Evolutionary conservation across 1,140 invertebrate species (phyloP).

Genomic region (Popillia japonica): DNA sequence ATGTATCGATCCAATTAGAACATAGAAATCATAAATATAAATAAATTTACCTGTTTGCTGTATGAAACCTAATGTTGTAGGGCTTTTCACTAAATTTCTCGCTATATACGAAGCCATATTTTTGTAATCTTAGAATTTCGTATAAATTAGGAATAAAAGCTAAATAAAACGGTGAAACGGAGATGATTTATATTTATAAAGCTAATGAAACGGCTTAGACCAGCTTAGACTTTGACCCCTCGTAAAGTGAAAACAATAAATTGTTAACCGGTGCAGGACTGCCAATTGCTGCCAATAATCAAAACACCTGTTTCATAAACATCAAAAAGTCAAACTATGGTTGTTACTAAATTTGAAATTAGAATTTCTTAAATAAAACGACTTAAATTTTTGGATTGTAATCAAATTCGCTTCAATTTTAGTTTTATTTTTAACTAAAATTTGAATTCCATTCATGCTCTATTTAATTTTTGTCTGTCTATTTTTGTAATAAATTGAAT

Average conservation of each 20-base stretch:
- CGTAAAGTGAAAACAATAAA: constrained; percentile 7
- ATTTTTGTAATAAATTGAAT: too few species aligned
- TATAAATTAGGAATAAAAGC: neutral
- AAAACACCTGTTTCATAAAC: neutral
- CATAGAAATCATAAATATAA: constrained; percentile 3
- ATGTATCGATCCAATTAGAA: constrained; percentile 17
- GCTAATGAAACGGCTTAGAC: constrained; percentile 13
- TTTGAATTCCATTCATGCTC: too few species aligned
- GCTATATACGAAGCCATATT: constrained; percentile 52
- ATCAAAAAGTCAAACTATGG: too few species aligned
- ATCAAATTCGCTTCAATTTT: too few species aligned
- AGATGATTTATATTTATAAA: neutral
- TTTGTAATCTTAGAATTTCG: neutral
- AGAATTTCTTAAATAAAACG: too few species aligned
- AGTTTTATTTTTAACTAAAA: too few species aligned
- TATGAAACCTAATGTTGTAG: constrained; percentile 44
- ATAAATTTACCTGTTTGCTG: constrained; percentile 51
- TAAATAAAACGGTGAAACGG: constrained; percentile 6
- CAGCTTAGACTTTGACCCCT: constrained; percentile 12
- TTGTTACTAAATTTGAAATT: too few species aligned
- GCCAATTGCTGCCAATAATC: neutral
- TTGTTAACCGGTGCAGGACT: neutral
- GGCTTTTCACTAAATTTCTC: constrained; percentile 53
- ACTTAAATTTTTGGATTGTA: too few species aligned
- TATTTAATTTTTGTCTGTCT: too few species aligned